Base-by-base conservation (phyloP, 2,797 vertebrate genomes). In the Sebastolobus altivelis region DNA sequence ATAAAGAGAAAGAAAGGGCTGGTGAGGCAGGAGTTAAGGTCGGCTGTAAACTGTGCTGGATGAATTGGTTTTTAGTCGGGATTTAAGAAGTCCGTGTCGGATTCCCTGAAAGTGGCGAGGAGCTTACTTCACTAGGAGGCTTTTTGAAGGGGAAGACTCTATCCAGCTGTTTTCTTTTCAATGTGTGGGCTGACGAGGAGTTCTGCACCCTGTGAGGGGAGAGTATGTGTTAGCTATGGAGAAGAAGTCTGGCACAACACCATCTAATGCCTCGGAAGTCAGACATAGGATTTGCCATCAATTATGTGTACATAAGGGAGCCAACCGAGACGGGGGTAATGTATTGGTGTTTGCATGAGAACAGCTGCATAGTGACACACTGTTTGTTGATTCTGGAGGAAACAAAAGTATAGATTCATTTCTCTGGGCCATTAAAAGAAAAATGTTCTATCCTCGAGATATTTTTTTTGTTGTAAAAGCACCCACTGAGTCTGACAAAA, bases 341-440 rank as follows among this genome's bases (percentile, higher is more conserved):
- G 35, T 56, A 56, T 71, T 66, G 37, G 65, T 87, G 59, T 85
- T 77, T 72, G 65, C 72, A 68, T 72, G 35, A 59, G 69, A 72
- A 72, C 54, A 70, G 69, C 54, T 76, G 52, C 29, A 37, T 25
- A 31, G 29, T 75, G 75, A 62, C 20, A 3, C 31, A 70, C 56
- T 81, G 62, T 75, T 78, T 83, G 69, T 83, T 89, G 54, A 83
- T 76, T 82, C 63, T 80, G 55, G 18, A 33, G 65, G 70, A 75
- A 82, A 70, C 12, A 63, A 37, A 79, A 73, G n/a, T 65, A 65
- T 62, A 72, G 63, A 80, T 60, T 83, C 1, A 56, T 75, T 86
- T 79, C 58, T 66, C 55, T 33, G 2, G 33, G 33, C 49, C 3
- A 10, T 46, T 75, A 65, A 77, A 60, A 78, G 55, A 83, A 66